Percentiles rank a stretch among this genome's conserved stretches.
These are phyloP conservation scores for Mallateleia sp. DNA, from an alignment of 2,888 invertebrate genomes.

Conservation along the genomic window DNA sequence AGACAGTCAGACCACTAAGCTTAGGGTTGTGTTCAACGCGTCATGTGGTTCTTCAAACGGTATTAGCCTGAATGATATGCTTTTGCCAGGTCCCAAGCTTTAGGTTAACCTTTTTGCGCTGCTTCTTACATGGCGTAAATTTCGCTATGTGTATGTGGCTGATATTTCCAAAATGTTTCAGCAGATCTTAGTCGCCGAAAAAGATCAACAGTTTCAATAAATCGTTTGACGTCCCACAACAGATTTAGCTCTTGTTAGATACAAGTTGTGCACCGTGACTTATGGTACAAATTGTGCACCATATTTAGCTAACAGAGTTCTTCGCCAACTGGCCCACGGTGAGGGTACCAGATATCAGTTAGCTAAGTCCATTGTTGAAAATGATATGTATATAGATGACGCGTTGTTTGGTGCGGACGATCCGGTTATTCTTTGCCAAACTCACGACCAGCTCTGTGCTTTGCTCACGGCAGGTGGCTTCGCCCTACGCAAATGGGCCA, in stretches of 20 bases:
- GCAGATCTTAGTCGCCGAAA: too few relatives aligned
- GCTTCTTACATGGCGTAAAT: slow-evolving; percentile 44
- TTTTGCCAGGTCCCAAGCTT: slow-evolving; percentile 51
- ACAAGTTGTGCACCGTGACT: slow-evolving; percentile 53
- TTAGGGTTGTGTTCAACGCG: background rate
- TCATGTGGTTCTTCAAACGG: slow-evolving; percentile 47
- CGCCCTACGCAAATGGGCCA: too few relatives aligned
- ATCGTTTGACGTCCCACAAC: slow-evolving; percentile 71
- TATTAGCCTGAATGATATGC: slow-evolving; percentile 44
- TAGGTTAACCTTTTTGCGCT: slow-evolving; percentile 29
- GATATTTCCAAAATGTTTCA: slow-evolving; percentile 71
- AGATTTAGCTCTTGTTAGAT: background rate
- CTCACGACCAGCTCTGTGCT: too few relatives aligned
- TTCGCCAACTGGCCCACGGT: background rate
- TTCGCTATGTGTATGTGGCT: slow-evolving; percentile 53
- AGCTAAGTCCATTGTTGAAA: too few relatives aligned
- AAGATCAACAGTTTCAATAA: slow-evolving; percentile 58
- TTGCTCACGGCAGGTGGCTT: too few relatives aligned
- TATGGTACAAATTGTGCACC: slow-evolving; percentile 76
- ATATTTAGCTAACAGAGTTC: background rate
- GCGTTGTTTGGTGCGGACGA: too few relatives aligned
- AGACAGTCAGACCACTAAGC: background rate
- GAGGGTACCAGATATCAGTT: too few relatives aligned
- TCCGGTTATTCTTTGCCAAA: too few relatives aligned
- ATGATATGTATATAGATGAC: too few relatives aligned